phyloP scores from a whole-genome alignment of 1,140 invertebrate species.

The Phortica variegata region DNA sequence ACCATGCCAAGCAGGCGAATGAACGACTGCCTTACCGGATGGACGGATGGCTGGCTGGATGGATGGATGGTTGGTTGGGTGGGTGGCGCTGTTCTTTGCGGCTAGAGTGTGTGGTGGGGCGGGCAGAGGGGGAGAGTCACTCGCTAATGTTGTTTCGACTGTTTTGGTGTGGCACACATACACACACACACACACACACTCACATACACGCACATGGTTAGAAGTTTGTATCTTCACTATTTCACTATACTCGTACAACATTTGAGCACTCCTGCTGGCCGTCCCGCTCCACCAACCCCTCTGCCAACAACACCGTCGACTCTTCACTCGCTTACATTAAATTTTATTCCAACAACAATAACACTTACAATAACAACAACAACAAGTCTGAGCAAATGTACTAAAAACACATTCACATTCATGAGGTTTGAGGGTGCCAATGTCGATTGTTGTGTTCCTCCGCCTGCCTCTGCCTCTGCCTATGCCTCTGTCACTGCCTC shows the following conservation, averaged over 20 bases:
- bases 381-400: background rate
- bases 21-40: no score
- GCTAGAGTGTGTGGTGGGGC: no score
- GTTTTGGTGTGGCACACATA: no score
- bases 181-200: background rate
- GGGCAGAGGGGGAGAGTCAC: no score
- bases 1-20: no score
- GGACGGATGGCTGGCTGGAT: no score
- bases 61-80: no score
- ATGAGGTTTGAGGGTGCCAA: conserved; percentile 20
- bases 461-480: background rate
- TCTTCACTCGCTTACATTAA: background rate
- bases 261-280: no score
- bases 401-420: conserved; percentile 36
- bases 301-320: conserved; percentile 9
- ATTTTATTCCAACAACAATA: conserved; percentile 10
- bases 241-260: no score
- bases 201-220: background rate
- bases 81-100: no score
- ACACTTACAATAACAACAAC: conserved; percentile 12
- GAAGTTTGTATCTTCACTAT: conserved; percentile 2
- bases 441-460: background rate
- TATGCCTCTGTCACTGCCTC: background rate
- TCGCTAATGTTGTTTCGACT: no score
- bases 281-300: no score